Conservation (phyloP, 2,888 invertebrate species). For the Nomada ruficornis region DNA sequence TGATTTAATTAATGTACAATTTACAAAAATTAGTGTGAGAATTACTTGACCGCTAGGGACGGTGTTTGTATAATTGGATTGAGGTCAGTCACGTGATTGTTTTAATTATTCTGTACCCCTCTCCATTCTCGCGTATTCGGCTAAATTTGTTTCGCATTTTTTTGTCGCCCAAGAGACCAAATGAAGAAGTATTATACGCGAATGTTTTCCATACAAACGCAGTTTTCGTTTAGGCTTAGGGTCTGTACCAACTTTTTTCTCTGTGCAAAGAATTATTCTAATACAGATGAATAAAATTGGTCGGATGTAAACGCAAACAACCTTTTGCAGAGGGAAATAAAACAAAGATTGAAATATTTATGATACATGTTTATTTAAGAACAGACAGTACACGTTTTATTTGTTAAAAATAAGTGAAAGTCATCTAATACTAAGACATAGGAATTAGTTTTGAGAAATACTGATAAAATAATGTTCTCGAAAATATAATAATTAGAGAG, state of each 20-base stretch:
- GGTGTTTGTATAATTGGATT: constrained; percentile 61
- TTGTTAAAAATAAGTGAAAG: constrained; percentile 49
- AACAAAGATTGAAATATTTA: constrained; percentile 15
- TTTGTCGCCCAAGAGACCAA: constrained; percentile 22
- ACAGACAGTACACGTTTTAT: constrained; percentile 50
- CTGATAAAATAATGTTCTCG: constrained; percentile 31
- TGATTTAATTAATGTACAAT: constrained; percentile 74
- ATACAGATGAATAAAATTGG: background rate
- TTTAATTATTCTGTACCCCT: constrained; percentile 49
- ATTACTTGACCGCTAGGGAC: constrained; percentile 57
- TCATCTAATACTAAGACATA: constrained; percentile 45
- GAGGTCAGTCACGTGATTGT: constrained; percentile 59
- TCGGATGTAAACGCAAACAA: background rate
- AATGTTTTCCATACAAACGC: background rate
- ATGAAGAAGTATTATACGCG: constrained; percentile 9
- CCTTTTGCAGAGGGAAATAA: background rate
- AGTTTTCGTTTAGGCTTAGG: background rate
- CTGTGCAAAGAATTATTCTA: background rate
- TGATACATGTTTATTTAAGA: constrained; percentile 64
- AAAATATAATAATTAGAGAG: constrained; percentile 39
- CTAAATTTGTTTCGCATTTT: constrained; percentile 43
- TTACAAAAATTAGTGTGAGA: constrained; percentile 77
- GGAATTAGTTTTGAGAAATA: constrained; percentile 35
- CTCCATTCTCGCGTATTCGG: constrained; percentile 29
- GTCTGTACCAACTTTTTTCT: background rate